Conservation (phyloP, 2,113 vertebrate species). For the Perca schrenkii region DNA sequence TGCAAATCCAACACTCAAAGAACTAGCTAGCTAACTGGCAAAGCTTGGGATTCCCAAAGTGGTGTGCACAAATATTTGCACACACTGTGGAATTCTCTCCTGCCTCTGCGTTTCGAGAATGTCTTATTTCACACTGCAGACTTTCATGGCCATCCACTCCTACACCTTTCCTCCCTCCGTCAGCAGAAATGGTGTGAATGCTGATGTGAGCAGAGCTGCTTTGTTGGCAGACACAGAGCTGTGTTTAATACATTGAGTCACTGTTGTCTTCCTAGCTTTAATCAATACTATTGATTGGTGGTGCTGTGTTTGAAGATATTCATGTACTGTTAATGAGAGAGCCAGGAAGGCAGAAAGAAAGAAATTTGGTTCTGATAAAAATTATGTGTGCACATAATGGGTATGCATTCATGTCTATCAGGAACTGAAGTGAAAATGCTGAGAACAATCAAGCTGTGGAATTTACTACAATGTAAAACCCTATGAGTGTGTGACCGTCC, state of each 20-base stretch:
- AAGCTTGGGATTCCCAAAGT: slow-evolving; percentile 59
- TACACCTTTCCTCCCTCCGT: slow-evolving; percentile 55
- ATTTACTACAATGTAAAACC: slow-evolving; percentile 2
- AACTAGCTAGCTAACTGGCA: slow-evolving; percentile 42
- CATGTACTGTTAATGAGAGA: slow-evolving; percentile 13
- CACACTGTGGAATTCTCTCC: slow-evolving; percentile 69
- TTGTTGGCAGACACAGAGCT: slow-evolving; percentile 49
- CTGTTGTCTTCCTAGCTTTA: slow-evolving; percentile 15
- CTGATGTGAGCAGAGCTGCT: slow-evolving; percentile 38
- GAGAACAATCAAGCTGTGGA: neutral
- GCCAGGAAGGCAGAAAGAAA: neutral
- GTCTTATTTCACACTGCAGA: slow-evolving; percentile 67
- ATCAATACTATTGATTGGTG: slow-evolving; percentile 33
- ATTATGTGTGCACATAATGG: neutral
- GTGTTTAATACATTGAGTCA: slow-evolving; percentile 45
- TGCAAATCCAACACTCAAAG: slow-evolving; percentile 40
- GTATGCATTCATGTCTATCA: neutral
- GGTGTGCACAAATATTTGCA: slow-evolving; percentile 75
- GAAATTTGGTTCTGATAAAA: neutral
- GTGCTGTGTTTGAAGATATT: slow-evolving; percentile 9
- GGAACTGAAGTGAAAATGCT: neutral
- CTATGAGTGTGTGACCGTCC: neutral
- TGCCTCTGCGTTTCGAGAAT: slow-evolving; percentile 51
- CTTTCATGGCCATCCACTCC: slow-evolving; percentile 55
- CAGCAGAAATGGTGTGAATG: slow-evolving; percentile 57